Conservation (phyloP, 2,797 vertebrate genomes). For the Hozukius guyotensis region DNA sequence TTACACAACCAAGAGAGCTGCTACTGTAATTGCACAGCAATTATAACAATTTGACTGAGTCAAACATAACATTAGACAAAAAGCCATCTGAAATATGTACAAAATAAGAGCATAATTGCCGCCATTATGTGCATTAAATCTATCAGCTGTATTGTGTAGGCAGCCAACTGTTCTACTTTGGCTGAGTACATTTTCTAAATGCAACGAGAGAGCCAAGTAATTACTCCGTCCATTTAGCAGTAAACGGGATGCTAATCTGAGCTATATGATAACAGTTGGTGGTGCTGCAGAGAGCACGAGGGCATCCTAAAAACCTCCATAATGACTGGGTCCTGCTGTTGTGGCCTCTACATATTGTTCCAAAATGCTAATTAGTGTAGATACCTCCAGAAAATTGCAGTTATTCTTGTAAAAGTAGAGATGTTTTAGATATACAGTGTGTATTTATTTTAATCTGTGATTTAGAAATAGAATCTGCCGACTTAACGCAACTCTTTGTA, state of each 20-base stretch:
- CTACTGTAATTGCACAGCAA: conserved; percentile 37
- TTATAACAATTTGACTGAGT: conserved; percentile 44
- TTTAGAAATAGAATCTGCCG: conserved; percentile 37
- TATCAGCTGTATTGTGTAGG: conserved; percentile 35
- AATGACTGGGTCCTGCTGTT: conserved; percentile 40
- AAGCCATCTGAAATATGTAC: conserved; percentile 38
- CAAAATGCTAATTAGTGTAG: conserved; percentile 47
- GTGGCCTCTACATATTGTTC: conserved; percentile 46
- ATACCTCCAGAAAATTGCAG: conserved; percentile 42
- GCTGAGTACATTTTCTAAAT: conserved; percentile 22
- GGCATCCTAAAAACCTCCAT: conserved; percentile 32
- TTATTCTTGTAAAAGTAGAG: conserved; percentile 51
- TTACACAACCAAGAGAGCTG: conserved; percentile 11
- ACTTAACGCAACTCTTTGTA: conserved; percentile 37
- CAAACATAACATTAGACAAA: conserved; percentile 43
- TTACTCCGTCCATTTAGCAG: conserved; percentile 62
- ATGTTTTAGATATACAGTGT: conserved; percentile 41
- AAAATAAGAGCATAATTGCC: conserved; percentile 50
- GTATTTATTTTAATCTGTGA: conserved; percentile 42
- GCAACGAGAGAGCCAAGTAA: conserved; percentile 37
- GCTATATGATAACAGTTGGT: conserved; percentile 39
- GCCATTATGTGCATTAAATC: conserved; percentile 57
- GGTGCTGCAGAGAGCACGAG: conserved; percentile 15
- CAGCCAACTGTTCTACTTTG: conserved; percentile 27
- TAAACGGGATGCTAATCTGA: conserved; percentile 61